Evolutionary conservation across 2,797 vertebrate genomes (phyloP).

Genomic region (Gorsachius magnificus): DNA sequence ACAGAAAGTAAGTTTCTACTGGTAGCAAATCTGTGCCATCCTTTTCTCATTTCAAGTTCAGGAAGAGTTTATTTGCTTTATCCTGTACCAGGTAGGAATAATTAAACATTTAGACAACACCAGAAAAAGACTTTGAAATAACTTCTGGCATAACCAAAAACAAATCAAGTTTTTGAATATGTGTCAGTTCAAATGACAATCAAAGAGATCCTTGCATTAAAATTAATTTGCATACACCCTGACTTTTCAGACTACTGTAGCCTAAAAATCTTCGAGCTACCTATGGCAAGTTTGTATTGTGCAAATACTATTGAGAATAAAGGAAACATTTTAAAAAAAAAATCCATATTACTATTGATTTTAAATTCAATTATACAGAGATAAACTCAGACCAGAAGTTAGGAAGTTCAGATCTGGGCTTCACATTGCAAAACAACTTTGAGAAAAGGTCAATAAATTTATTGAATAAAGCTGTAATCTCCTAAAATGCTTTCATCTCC

Average conservation of each 20-base stretch:
- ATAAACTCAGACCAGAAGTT: neutral
- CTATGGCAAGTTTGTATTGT: neutral
- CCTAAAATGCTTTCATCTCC: neutral
- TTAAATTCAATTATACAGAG: neutral
- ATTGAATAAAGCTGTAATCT: neutral
- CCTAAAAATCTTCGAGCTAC: neutral
- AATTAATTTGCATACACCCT: neutral
- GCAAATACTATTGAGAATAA: neutral
- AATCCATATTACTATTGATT: neutral
- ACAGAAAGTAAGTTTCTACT: neutral
- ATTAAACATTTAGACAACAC: neutral
- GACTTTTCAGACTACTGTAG: neutral
- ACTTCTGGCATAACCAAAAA: neutral
- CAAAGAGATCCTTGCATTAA: neutral
- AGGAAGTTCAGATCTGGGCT: neutral
- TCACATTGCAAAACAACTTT: neutral
- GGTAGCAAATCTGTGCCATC: neutral
- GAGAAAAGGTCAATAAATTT: neutral
- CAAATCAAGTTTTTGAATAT: neutral
- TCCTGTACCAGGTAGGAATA: neutral
- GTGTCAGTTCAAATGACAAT: neutral
- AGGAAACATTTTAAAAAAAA: accelerated
- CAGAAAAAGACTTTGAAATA: neutral
- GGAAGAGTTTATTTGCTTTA: neutral
- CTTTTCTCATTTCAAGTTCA: neutral